A percentile compares a stretch with the other conserved stretches of the same genome.
phyloP scores from a whole-genome alignment of 2,113 vertebrate species.

The Syrmaticus mikado region DNA sequence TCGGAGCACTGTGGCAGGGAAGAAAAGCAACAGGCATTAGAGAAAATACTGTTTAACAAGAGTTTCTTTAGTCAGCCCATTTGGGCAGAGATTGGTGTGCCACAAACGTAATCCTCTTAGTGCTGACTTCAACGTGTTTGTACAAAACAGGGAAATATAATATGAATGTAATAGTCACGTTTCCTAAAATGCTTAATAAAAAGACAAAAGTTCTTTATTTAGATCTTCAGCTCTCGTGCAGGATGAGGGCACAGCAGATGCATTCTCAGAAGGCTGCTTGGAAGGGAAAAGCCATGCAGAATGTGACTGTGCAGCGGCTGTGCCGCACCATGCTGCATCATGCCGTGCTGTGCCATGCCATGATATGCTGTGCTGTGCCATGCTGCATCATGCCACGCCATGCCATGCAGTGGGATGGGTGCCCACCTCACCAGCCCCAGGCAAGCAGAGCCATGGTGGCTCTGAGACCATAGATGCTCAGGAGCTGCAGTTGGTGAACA shows the following conservation, averaged over 20 bases:
- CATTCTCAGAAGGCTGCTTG: slow-evolving; percentile 40
- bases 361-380: neutral
- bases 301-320: neutral
- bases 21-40: slow-evolving; percentile 77
- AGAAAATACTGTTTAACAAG: slow-evolving; percentile 79
- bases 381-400: neutral
- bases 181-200: slow-evolving; percentile 76
- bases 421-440: fast-evolving
- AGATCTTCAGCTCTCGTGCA: slow-evolving; percentile 44
- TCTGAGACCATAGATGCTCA: neutral
- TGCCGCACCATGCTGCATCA: neutral
- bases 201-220: slow-evolving; percentile 74
- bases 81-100: slow-evolving; percentile 58
- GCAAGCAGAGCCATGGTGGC: fast-evolving
- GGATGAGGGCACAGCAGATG: slow-evolving; percentile 56
- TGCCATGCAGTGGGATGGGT: fast-evolving
- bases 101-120: slow-evolving; percentile 82
- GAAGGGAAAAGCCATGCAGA: neutral
- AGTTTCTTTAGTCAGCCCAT: slow-evolving; percentile 74
- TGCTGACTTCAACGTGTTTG: slow-evolving; percentile 74
- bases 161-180: slow-evolving; percentile 72
- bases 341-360: neutral
- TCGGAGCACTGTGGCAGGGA: slow-evolving; percentile 59
- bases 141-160: slow-evolving; percentile 81
- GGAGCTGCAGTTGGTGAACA: fast-evolving